These are phyloP conservation scores for Drosophila paucipuncta DNA, from an alignment of 2,888 invertebrate genomes.

Conservation along the genomic window DNA sequence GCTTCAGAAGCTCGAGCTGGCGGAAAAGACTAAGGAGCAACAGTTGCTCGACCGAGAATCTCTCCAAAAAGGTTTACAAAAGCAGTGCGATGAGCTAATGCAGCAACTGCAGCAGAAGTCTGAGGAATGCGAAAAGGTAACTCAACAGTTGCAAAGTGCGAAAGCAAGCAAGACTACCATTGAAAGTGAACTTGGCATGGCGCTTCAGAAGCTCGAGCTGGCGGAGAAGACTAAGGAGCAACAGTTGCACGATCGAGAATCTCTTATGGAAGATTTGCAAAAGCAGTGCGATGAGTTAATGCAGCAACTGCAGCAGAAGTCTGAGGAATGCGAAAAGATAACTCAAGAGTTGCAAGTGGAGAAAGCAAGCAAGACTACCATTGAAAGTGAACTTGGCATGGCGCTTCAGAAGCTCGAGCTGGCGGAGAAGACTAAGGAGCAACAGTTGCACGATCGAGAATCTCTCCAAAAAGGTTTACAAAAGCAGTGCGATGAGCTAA, in stretches of 20 bases:
- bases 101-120: not conserved
- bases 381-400: no score
- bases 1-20: rapidly evolving
- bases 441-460: not conserved
- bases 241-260: no score
- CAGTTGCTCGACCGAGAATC: not conserved
- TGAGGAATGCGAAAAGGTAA: not conserved
- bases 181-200: not conserved
- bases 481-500: not conserved
- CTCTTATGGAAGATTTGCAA: no score
- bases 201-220: not conserved
- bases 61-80: not conserved
- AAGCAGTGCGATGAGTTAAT: no score
- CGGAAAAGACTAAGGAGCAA: not conserved
- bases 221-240: not conserved
- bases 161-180: not conserved
- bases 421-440: not conserved
- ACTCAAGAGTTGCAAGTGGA: no score
- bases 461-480: not conserved
- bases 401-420: no score
- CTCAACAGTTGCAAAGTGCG: not conserved
- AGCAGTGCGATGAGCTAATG: not conserved
- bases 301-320: no score
- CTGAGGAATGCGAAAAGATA: no score
- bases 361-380: no score